phyloP scores from a whole-genome alignment of 2,113 vertebrate genomes.

The Orientallactaga bullata region DNA sequence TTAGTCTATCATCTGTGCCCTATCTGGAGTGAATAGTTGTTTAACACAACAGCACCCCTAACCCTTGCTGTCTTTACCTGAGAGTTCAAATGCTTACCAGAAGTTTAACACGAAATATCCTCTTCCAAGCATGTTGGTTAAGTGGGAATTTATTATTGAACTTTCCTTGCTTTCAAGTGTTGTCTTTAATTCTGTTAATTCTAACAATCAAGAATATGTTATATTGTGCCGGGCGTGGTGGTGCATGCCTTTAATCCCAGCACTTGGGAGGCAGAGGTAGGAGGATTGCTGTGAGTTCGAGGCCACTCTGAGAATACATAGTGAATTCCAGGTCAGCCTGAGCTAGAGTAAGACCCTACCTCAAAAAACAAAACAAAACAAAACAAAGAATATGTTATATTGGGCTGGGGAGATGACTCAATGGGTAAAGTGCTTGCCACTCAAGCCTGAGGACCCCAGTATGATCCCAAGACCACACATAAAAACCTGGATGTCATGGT shows the following conservation, averaged over 20 bases:
- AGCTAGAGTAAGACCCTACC: too few relatives aligned
- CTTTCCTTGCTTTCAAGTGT: constrained; percentile 25
- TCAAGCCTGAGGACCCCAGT: not conserved
- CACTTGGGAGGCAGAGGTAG: too few relatives aligned
- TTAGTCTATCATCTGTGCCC: too few relatives aligned
- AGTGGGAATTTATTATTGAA: constrained; percentile 32
- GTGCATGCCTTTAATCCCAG: too few relatives aligned
- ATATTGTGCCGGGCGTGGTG: not conserved
- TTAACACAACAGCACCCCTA: not conserved
- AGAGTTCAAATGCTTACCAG: not conserved
- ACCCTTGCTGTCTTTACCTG: constrained; percentile 9
- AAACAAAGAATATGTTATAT: not conserved
- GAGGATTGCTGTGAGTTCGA: too few relatives aligned
- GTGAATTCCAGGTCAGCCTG: too few relatives aligned
- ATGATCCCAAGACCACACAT: not conserved
- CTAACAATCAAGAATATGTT: not conserved
- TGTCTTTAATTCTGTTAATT: not conserved
- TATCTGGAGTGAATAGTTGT: too few relatives aligned
- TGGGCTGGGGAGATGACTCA: not conserved
- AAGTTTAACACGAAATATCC: constrained; percentile 6
- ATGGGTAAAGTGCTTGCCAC: not conserved
- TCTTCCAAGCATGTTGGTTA: not conserved
- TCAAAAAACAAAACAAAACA: too few relatives aligned
- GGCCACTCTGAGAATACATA: too few relatives aligned
- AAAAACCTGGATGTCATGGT: too few relatives aligned